Evolutionary conservation across 2,888 invertebrate species (phyloP), one percentile per base, ranked within the genome.

Genomic region (Metellina segmentata): DNA sequence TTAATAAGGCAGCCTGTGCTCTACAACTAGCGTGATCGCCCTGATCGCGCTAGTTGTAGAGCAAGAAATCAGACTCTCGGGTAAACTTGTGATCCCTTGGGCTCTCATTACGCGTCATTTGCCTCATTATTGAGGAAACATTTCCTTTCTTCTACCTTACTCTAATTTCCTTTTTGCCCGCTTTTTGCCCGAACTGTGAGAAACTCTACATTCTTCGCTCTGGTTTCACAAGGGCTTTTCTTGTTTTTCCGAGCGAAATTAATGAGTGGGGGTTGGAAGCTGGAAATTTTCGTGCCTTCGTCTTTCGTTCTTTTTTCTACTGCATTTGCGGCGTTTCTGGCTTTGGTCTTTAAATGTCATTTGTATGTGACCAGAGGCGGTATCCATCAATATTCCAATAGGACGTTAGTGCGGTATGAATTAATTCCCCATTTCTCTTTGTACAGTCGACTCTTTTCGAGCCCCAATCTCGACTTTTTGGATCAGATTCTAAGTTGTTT

Each of bases 31-130:
- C 74, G n/a, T 13, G 74, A 11, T 75, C 82, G 19, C 49, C 51
- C 20, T 71, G 82, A 71, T 70, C 72, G 20, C 53, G 16, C 72
- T 53, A n/a, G n/a, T n/a, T n/a, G n/a, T n/a, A 83, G 61, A 61
- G 61, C 13, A 61, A 61, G 74, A 85, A 85, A 74, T 74, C 53
- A 85, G 74, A 74, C 70, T 74, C 53, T 75, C 52, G 20, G 52
- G n/a, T 72, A 34, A 74, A 74, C 53, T 74, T 34, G 34, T 6
- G 19, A 20, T 81, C 83, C 83, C 74, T 53, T 11, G 83, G 72
- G 83, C 19, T 74, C 83, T 85, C 83, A 85, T 85, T 85, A 85
- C 19, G 74, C 83, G 72, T 85, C 83, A 53, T 85, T 85, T 85
- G 74, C 34, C 74, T 85, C 83, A 53, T 85, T 85, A 85, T 74